These are phyloP conservation scores for Parnassius orleans DNA, from an alignment of 2,888 invertebrate species.

Conservation along the genomic window DNA sequence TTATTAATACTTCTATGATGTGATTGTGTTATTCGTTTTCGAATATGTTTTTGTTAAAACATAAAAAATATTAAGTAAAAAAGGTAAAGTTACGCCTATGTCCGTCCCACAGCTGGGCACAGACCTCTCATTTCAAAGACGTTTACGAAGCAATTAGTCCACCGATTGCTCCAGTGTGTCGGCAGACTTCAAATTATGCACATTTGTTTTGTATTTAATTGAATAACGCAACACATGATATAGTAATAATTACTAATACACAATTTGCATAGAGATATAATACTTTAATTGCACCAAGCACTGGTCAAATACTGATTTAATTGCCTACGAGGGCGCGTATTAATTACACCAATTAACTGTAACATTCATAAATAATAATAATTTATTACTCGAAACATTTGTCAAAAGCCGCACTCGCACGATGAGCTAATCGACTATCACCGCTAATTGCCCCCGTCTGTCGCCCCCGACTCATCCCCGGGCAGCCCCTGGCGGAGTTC, in stretches of 20 bases:
- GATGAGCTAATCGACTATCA: conserved; percentile 81
- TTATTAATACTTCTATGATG: too few relatives aligned
- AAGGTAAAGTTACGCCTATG: too few relatives aligned
- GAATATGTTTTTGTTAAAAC: too few relatives aligned
- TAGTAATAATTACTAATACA: conserved; percentile 12
- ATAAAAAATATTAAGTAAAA: too few relatives aligned
- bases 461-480: conserved; percentile 28
- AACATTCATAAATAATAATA: conserved; percentile 67
- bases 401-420: conserved; percentile 78
- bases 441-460: conserved; percentile 74
- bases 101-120: too few relatives aligned
- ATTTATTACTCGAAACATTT: conserved; percentile 74
- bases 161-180: too few relatives aligned
- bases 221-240: too few relatives aligned
- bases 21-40: too few relatives aligned
- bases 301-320: conserved; percentile 43
- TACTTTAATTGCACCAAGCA: conserved; percentile 39
- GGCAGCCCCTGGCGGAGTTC: conserved; percentile 35
- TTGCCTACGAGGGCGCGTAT: conserved; percentile 41
- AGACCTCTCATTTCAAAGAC: too few relatives aligned
- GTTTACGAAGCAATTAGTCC: too few relatives aligned
- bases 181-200: too few relatives aligned
- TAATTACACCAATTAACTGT: conserved; percentile 64
- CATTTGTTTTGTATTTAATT: too few relatives aligned
- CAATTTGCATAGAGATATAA: conserved; percentile 15